Conservation (phyloP, 2,888 invertebrate genomes). For the Trisateles emortualis region DNA sequence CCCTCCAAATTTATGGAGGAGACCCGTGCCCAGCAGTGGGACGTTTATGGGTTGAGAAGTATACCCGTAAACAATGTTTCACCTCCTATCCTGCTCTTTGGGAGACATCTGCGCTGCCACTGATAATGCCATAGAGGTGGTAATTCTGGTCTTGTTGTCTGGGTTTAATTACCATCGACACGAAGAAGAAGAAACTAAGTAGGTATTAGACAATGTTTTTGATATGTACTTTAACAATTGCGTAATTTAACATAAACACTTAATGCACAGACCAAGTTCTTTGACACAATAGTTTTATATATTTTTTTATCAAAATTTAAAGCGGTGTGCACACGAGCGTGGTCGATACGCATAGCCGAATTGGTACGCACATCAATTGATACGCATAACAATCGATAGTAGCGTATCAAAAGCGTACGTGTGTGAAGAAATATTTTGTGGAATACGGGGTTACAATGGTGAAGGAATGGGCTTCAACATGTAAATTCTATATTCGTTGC, state of each 20-base stretch:
- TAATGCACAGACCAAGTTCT: constrained; percentile 30
- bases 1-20: too few relatives aligned
- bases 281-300: constrained; percentile 35
- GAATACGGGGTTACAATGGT: not conserved
- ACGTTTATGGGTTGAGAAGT: too few relatives aligned
- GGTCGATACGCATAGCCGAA: constrained; percentile 17
- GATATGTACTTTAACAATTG: constrained; percentile 1
- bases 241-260: constrained; percentile 23
- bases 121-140: too few relatives aligned
- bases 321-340: constrained; percentile 26
- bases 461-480: not conserved
- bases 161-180: too few relatives aligned
- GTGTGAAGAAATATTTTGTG: constrained; percentile 3
- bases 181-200: too few relatives aligned
- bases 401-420: constrained; percentile 1
- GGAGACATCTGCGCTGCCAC: too few relatives aligned
- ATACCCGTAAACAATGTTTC: too few relatives aligned
- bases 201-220: not conserved
- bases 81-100: too few relatives aligned
- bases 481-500: constrained; percentile 4
- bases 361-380: constrained; percentile 13
- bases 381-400: constrained; percentile 10
- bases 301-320: constrained; percentile 28
- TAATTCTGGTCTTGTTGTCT: too few relatives aligned
- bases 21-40: too few relatives aligned